Percentiles rank a stretch among this genome's conserved stretches.
phyloP scores from a whole-genome alignment of 2,888 invertebrate genomes.

The Doris montereyensis region DNA sequence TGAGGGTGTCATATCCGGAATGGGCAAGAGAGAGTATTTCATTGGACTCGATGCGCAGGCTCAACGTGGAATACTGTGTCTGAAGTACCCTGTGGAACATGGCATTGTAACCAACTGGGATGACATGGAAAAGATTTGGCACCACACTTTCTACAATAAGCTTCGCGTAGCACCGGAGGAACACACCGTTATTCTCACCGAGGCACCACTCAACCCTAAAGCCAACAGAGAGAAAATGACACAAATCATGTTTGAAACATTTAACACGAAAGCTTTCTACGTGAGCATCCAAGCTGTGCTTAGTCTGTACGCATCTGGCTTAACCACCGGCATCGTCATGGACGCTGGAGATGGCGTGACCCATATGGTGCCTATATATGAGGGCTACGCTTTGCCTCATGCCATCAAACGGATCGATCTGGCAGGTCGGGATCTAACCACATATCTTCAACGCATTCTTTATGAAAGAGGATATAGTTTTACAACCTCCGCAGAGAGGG shows the following conservation, averaged over 20 bases:
- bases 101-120: too few species aligned
- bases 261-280: slow-evolving; percentile 94
- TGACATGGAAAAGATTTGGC: too few species aligned
- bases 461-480: slow-evolving; percentile 70
- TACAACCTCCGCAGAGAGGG: slow-evolving; percentile 84
- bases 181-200: slow-evolving; percentile 92
- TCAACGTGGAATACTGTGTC: too few species aligned
- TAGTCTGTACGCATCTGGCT: slow-evolving; percentile 93
- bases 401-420: slow-evolving; percentile 81
- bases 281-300: slow-evolving; percentile 95
- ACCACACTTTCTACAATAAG: too few species aligned
- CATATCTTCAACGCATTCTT: slow-evolving; percentile 80
- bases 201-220: slow-evolving; percentile 95
- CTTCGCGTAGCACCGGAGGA: slow-evolving; percentile 96
- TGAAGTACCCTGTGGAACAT: too few species aligned
- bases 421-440: slow-evolving; percentile 76
- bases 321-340: slow-evolving; percentile 95
- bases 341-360: slow-evolving; percentile 96
- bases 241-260: too few species aligned
- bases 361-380: slow-evolving; percentile 95
- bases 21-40: too few species aligned
- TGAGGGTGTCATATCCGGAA: too few species aligned
- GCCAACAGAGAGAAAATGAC: too few species aligned
- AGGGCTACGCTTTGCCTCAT: slow-evolving; percentile 91
- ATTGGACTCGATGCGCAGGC: too few species aligned